These are phyloP conservation scores for Scaptomyza hsui DNA, from an alignment of 1,140 invertebrate species.

Conservation along the genomic window DNA sequence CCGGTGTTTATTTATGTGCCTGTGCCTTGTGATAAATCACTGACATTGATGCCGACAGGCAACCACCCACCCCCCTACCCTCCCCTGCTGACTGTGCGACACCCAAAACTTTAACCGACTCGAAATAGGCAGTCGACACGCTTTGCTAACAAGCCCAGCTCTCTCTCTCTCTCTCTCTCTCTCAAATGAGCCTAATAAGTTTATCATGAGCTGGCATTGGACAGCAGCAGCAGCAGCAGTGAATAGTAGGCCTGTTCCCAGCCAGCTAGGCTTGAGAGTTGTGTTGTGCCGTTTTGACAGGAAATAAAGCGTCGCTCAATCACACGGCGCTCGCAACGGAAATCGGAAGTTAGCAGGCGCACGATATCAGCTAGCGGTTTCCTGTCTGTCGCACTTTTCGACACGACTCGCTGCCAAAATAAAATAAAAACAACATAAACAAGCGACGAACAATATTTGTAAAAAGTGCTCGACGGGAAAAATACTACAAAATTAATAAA, in stretches of 20 bases:
- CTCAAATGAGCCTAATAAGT: constrained; percentile 51
- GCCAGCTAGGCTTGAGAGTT: constrained; percentile 18
- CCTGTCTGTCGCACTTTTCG: constrained; percentile 29
- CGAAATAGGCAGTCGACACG: constrained; percentile 57
- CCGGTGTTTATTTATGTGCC: constrained; percentile 79
- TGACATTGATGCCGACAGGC: constrained; percentile 77
- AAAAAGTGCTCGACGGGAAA: background rate
- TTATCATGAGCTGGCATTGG: constrained; percentile 62
- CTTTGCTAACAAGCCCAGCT: constrained; percentile 54
- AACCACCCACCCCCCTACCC: background rate
- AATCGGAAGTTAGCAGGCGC: constrained; percentile 81
- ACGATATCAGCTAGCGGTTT: constrained; percentile 72
- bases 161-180: background rate
- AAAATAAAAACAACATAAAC: constrained; percentile 2
- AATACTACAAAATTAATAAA: background rate
- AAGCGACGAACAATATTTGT: background rate
- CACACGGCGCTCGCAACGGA: constrained; percentile 69
- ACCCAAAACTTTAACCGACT: constrained; percentile 61
- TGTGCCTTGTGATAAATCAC: constrained; percentile 76
- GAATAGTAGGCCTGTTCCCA: constrained; percentile 19
- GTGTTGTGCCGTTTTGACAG: constrained; percentile 59
- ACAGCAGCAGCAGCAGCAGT: constrained; percentile 2
- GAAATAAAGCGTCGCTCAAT: constrained; percentile 77
- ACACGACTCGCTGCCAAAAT: background rate
- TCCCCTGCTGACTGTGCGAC: constrained; percentile 22